Percentiles rank a stretch among this genome's conserved stretches.
Evolutionary conservation across 2,888 invertebrate genomes (phyloP).

Genomic region (Acronicta aceris): DNA sequence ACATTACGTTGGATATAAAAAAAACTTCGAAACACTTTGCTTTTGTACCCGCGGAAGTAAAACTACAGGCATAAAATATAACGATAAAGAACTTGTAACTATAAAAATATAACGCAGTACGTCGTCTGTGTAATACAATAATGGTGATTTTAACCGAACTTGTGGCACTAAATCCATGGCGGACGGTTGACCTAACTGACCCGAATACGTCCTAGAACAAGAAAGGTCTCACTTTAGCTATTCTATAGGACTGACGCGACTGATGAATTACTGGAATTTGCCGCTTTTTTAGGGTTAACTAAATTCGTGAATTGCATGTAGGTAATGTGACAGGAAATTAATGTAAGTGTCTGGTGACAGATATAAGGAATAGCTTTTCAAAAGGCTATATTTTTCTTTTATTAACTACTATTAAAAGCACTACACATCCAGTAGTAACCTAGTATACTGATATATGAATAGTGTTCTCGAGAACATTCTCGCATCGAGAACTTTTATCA

Average conservation of each 20-base stretch:
- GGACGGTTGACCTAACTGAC: slow-evolving; percentile 74
- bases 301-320: slow-evolving; percentile 1
- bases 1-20: slow-evolving; percentile 45
- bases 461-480: too few species aligned
- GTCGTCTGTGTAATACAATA: slow-evolving; percentile 40
- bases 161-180: slow-evolving; percentile 58
- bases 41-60: slow-evolving; percentile 40
- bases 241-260: slow-evolving; percentile 35
- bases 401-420: too few species aligned
- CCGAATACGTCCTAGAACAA: slow-evolving; percentile 61
- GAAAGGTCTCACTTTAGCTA: slow-evolving; percentile 40
- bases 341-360: too few species aligned
- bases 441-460: too few species aligned
- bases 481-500: too few species aligned
- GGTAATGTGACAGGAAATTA: background rate
- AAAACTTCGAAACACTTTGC: slow-evolving; percentile 31
- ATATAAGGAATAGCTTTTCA: too few species aligned
- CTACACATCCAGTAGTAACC: too few species aligned
- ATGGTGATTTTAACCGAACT: slow-evolving; percentile 55
- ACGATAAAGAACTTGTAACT: slow-evolving; percentile 53
- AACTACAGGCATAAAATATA: slow-evolving; percentile 52
- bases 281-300: slow-evolving; percentile 18
- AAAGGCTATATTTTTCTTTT: too few species aligned
- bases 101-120: slow-evolving; percentile 50
- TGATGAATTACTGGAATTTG: slow-evolving; percentile 38